Conservation (phyloP, 2,113 vertebrate species). For the Hydrochoerus hydrochaeris region DNA sequence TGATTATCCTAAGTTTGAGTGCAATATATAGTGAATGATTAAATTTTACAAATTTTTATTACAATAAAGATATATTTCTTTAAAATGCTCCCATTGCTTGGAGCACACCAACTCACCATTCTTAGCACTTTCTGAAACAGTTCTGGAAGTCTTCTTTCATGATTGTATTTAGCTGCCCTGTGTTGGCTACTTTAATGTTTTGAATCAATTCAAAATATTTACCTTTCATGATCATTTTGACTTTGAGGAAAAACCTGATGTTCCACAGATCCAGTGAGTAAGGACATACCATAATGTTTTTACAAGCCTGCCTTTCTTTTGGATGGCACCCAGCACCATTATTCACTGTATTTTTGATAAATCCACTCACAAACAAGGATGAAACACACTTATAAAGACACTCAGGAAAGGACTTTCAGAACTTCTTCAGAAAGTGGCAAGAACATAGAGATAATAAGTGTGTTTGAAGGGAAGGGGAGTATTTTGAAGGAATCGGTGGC, state of each 20-base stretch:
- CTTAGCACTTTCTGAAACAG: neutral
- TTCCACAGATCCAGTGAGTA: neutral
- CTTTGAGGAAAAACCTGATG: neutral
- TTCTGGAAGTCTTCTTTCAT: neutral
- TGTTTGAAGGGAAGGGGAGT: neutral
- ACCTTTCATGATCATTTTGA: neutral
- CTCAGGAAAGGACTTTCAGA: neutral
- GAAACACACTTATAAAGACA: neutral
- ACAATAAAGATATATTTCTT: neutral
- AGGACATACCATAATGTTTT: neutral
- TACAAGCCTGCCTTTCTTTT: neutral
- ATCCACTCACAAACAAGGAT: neutral
- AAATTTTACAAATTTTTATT: neutral
- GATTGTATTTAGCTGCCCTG: neutral
- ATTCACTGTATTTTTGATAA: neutral
- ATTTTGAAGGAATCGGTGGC: neutral
- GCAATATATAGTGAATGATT: neutral
- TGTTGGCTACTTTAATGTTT: neutral
- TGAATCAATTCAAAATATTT: neutral
- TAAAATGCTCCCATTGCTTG: neutral
- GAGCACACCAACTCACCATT: neutral
- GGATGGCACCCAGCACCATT: neutral
- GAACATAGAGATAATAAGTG: neutral
- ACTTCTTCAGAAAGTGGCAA: neutral
- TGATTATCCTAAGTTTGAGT: neutral